These are phyloP conservation scores for Serinus canaria DNA, from an alignment of 2,113 vertebrate genomes.

Conservation along the genomic window DNA sequence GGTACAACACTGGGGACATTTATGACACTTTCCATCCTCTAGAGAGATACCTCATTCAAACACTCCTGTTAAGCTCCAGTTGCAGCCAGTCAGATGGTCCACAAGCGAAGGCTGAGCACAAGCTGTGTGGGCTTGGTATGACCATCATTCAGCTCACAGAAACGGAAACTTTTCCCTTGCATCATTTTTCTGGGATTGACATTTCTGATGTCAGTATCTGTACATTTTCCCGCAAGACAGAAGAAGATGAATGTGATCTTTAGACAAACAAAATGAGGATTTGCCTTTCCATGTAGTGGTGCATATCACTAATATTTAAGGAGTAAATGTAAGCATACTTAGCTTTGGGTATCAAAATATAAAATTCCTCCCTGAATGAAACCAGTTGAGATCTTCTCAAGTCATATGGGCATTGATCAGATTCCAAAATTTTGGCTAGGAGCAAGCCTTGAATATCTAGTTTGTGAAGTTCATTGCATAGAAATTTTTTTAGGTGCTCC, in stretches of 20 bases:
- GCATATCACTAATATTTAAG: neutral
- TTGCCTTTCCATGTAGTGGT: neutral
- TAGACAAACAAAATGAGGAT: neutral
- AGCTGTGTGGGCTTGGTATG: neutral
- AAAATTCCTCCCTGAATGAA: neutral
- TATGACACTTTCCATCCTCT: neutral
- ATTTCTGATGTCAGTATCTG: neutral
- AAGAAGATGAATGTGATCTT: neutral
- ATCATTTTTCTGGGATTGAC: neutral
- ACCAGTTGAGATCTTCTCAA: neutral
- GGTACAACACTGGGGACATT: neutral
- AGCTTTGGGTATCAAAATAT: neutral
- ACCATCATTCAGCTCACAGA: fast-evolving
- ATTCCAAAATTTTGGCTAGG: neutral
- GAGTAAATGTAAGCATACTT: neutral
- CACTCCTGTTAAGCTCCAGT: neutral
- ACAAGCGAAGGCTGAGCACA: neutral
- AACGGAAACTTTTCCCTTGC: neutral
- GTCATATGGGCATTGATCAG: neutral
- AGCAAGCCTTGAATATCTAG: neutral
- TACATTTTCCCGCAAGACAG: neutral
- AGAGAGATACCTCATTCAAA: neutral
- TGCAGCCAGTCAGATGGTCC: neutral
- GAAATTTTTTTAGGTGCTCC: neutral
- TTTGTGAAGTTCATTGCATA: neutral